Conservation (phyloP, 2,888 invertebrate genomes). For the Drosophila niveifrons region DNA sequence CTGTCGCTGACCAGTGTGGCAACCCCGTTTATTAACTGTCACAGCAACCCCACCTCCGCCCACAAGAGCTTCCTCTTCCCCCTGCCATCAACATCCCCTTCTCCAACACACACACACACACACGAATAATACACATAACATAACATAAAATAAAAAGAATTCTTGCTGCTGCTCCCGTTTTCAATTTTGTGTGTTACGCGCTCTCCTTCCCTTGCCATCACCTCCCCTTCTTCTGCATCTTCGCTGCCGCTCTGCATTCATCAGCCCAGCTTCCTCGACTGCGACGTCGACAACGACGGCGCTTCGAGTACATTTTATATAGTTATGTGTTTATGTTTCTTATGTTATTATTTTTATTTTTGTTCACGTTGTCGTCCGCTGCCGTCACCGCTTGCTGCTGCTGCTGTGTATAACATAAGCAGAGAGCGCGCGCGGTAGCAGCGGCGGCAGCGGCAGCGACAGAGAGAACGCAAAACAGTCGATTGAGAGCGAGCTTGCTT, state of each 20-base stretch:
- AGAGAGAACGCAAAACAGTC: constrained; percentile 3
- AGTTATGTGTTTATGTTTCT: constrained; percentile 78
- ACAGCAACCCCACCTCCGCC: constrained; percentile 4
- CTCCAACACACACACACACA: constrained; percentile 17
- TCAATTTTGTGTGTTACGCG: constrained; percentile 13
- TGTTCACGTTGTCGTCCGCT: constrained; percentile 52
- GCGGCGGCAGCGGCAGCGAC: constrained; percentile 40
- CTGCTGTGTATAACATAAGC: constrained; percentile 50
- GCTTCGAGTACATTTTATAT: constrained; percentile 62
- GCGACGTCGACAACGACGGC: background rate
- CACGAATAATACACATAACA: background rate
- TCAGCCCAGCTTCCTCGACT: constrained; percentile 54
- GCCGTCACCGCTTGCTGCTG: constrained; percentile 46
- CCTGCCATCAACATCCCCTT: background rate
- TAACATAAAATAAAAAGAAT: background rate
- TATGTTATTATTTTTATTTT: constrained; percentile 75
- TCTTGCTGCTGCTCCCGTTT: constrained; percentile 29
- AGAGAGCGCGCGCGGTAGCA: constrained; percentile 30
- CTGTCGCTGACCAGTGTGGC: constrained; percentile 46
- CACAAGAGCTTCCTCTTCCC: background rate
- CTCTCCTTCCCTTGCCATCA: too few species aligned
- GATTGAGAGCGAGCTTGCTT: constrained; percentile 14
- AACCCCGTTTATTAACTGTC: constrained; percentile 71
- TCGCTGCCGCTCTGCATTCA: constrained; percentile 49
- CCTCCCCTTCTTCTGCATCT: background rate